Evolutionary conservation across 2,113 vertebrate species (phyloP).

Genomic region (Ctenomys sociabilis): DNA sequence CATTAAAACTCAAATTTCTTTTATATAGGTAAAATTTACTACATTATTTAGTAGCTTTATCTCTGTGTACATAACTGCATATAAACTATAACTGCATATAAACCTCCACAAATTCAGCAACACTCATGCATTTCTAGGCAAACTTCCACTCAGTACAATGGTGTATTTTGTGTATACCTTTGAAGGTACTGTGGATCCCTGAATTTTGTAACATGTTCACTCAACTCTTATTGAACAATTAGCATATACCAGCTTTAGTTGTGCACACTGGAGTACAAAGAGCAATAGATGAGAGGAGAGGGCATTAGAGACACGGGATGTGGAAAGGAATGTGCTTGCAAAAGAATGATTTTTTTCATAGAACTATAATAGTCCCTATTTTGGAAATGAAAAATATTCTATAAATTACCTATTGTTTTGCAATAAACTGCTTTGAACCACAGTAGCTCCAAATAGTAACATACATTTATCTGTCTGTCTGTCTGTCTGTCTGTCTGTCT

Average conservation of each 20-base stretch:
- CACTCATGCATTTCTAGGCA: neutral
- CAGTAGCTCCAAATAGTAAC: neutral
- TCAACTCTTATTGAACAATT: constrained; percentile 37
- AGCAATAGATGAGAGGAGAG: neutral
- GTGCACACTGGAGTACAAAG: neutral
- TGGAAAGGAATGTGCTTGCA: constrained; percentile 23
- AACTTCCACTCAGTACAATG: neutral
- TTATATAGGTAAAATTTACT: neutral
- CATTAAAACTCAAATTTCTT: constrained; percentile 20
- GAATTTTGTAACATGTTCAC: constrained; percentile 33
- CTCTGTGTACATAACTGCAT: neutral
- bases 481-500: too few relatives aligned
- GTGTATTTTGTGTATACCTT: neutral
- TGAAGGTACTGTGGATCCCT: constrained; percentile 42
- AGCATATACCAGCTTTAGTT: neutral
- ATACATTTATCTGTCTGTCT: too few relatives aligned
- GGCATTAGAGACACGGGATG: neutral
- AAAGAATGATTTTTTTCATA: neutral
- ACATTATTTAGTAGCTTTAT: constrained; percentile 12
- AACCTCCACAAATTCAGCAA: constrained; percentile 4
- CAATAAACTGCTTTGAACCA: constrained; percentile 24
- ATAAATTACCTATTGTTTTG: neutral
- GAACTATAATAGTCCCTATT: constrained; percentile 22
- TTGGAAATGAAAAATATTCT: constrained; percentile 12
- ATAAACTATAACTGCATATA: constrained; percentile 27